Percentiles rank a stretch among this genome's conserved stretches.
These are phyloP conservation scores for Nerophis ophidion DNA, from an alignment of 2,113 vertebrate genomes.

Conservation along the genomic window DNA sequence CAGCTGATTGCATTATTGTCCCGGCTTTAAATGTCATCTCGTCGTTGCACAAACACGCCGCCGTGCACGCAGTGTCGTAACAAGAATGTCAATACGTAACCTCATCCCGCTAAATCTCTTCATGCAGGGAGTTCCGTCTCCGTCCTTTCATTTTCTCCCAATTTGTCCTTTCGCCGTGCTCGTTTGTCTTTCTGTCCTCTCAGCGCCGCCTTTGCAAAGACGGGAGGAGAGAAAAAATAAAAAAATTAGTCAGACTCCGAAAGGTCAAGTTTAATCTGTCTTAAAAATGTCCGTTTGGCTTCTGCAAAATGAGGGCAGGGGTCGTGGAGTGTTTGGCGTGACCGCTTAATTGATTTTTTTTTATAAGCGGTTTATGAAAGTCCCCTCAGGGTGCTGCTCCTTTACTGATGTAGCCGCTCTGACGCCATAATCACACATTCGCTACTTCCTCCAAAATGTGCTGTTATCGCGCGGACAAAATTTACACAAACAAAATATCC, in stretches of 20 bases:
- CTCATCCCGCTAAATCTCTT: neutral
- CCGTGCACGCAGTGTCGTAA: neutral
- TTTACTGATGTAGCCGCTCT: constrained; percentile 39
- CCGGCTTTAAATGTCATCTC: constrained; percentile 21
- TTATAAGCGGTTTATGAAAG: constrained; percentile 52
- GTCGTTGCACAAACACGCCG: neutral
- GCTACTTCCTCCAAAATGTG: too few relatives aligned
- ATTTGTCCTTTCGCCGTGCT: constrained; percentile 31
- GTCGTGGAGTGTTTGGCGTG: constrained; percentile 37
- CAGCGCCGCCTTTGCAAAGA: constrained; percentile 29
- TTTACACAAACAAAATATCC: neutral
- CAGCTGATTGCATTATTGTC: constrained; percentile 3
- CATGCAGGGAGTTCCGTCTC: constrained; percentile 2
- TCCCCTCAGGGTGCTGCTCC: constrained; percentile 26
- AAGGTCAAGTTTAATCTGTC: constrained; percentile 65
- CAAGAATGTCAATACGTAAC: constrained; percentile 10
- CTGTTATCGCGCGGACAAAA: too few relatives aligned
- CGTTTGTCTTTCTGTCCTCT: constrained; percentile 37
- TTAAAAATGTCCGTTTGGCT: constrained; percentile 38
- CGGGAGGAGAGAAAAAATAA: neutral
- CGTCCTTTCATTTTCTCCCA: constrained; percentile 20
- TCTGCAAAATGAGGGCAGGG: constrained; percentile 50
- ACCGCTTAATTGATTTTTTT: constrained; percentile 52
- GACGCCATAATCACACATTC: too few relatives aligned
- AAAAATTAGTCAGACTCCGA: constrained; percentile 27